Evolutionary conservation across 2,888 invertebrate species (phyloP).

Genomic region (Ceraclea dissimilis): DNA sequence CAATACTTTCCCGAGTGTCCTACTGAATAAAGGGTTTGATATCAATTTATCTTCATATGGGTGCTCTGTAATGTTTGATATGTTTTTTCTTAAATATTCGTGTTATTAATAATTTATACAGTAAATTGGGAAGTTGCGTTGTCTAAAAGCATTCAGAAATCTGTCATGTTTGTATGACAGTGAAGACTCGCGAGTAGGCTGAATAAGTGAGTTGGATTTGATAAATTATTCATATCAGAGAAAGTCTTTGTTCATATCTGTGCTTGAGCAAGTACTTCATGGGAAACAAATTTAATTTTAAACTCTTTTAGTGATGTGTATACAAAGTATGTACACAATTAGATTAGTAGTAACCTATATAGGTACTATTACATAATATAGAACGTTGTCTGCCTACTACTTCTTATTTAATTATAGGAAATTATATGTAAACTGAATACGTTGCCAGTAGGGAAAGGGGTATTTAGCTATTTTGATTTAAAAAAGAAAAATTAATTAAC

Average conservation of each 20-base stretch:
- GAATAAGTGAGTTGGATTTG: not conserved
- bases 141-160: conserved; percentile 1
- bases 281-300: not conserved
- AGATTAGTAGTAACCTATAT: too few relatives aligned
- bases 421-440: too few relatives aligned
- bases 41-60: conserved; percentile 7
- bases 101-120: conserved; percentile 19
- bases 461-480: too few relatives aligned
- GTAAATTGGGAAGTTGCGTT: conserved; percentile 17
- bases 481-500: too few relatives aligned
- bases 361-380: too few relatives aligned
- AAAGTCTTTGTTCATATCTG: not conserved
- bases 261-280: not conserved
- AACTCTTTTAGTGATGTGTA: not conserved
- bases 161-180: conserved; percentile 3
- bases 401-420: too few relatives aligned
- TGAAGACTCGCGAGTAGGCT: not conserved
- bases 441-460: too few relatives aligned
- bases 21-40: not conserved
- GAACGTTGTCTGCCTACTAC: too few relatives aligned
- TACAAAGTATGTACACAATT: too few relatives aligned
- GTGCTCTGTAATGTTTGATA: conserved; percentile 3
- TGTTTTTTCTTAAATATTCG: conserved; percentile 8
- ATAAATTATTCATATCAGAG: conserved; percentile 1
- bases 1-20: not conserved